Evolutionary conservation across 2,888 invertebrate species (phyloP).

Genomic region (Epistrophella euchroma): DNA sequence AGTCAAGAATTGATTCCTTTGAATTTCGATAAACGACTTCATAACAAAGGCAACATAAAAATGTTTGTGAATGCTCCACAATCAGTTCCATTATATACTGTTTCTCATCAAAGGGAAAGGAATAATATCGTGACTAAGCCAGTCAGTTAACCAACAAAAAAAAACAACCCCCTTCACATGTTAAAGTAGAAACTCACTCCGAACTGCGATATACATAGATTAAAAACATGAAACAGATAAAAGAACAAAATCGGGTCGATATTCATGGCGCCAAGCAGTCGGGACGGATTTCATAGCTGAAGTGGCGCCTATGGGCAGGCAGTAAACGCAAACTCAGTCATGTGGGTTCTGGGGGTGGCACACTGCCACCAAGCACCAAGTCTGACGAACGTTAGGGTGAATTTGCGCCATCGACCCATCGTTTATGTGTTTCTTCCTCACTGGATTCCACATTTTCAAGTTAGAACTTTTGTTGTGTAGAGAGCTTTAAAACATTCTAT

Average conservation of each 20-base stretch:
- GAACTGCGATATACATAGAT: slow-evolving; percentile 52
- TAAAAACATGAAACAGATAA: slow-evolving; percentile 74
- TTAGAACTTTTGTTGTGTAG: slow-evolving; percentile 31
- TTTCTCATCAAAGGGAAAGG: slow-evolving; percentile 20
- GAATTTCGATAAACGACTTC: slow-evolving; percentile 48
- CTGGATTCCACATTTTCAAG: slow-evolving; percentile 46
- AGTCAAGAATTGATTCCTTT: slow-evolving; percentile 15
- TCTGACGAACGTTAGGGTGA: slow-evolving; percentile 26
- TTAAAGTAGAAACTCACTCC: slow-evolving; percentile 46
- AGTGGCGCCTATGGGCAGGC: slow-evolving; percentile 80
- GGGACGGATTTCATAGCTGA: slow-evolving; percentile 82
- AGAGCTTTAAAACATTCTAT: slow-evolving; percentile 64
- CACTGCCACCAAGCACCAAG: neutral
- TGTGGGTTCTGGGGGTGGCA: slow-evolving; percentile 35
- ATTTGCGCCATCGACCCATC: slow-evolving; percentile 49
- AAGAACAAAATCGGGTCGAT: slow-evolving; percentile 79
- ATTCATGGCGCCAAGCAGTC: slow-evolving; percentile 81
- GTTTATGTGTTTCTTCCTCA: slow-evolving; percentile 37
- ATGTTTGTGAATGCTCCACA: slow-evolving; percentile 55
- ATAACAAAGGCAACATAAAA: slow-evolving; percentile 64
- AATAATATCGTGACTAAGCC: slow-evolving; percentile 43
- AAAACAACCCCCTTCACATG: slow-evolving; percentile 44
- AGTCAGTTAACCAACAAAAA: slow-evolving; percentile 16
- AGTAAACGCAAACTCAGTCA: slow-evolving; percentile 68
- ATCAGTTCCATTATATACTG: slow-evolving; percentile 44